Base-by-base conservation (phyloP, 2,797 vertebrate species). In the Eulemur rubriventer region DNA sequence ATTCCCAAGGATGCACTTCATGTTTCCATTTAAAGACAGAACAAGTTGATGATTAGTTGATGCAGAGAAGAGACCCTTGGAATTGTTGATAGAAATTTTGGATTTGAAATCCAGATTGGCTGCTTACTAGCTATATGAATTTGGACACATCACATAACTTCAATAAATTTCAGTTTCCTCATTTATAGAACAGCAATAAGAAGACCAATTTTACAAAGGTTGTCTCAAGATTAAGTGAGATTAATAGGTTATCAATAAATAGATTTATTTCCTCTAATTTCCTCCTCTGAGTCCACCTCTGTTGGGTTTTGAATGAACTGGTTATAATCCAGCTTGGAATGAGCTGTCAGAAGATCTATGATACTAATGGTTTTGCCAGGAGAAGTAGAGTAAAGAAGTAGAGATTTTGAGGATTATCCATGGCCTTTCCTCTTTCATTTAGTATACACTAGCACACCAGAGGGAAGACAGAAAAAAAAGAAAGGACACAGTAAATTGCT, bases 221-320 rank as follows among this genome's bases (percentile, higher is more conserved):
- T 84, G 46, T n/a, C n/a, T 96, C 12, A 86, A 85, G 38, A 86
- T 83, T 70, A 75, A 90, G 48, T 90, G 84, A 96, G 48, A 91
- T 73, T 75, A 80, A 69, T 17, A 50, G 2, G 4, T 38, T 12
- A 75, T 93, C 33, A 83, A 87, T 26, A 82, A 81, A 72, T 22
- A 76, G 4, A 63, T 59, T 55, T 61, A 18, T 69, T 72, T 80
- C 50, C 35, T 89, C 70, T 84, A 52, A 82, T 86, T 82, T 91
- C 14, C 24, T 41, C 41, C 16, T 79, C 1, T 22, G 63, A 86
- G 30, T 76, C 86, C 7, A 72, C 43, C 52, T 46, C 10, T 59
- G 14, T 65, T 89, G 61, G 59, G 11, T 83, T 73, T 92, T 82
- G 41, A 94, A 85, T 38, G 6, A 89, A 79, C 2, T 79, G 11